These are phyloP conservation scores for Yponomeuta plumbellus DNA, from an alignment of 2,888 invertebrate species.

Conservation along the genomic window DNA sequence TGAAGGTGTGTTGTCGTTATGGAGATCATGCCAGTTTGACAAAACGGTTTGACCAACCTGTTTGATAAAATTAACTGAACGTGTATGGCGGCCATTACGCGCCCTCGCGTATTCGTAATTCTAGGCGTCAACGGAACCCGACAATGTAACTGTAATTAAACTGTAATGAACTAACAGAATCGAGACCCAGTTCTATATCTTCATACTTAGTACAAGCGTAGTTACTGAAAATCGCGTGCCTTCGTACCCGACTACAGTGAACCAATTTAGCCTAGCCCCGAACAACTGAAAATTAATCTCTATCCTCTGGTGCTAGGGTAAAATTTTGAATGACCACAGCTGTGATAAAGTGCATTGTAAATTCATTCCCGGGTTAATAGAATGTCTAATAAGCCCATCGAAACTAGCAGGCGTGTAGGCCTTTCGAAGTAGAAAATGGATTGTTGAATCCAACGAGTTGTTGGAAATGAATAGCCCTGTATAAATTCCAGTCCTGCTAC, in stretches of 20 bases:
- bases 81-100: too few relatives aligned
- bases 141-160: too few relatives aligned
- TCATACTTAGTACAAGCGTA: neutral
- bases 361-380: constrained; percentile 7
- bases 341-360: constrained; percentile 6
- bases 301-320: neutral
- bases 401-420: neutral
- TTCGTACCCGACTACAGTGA: neutral
- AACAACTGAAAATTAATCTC: neutral
- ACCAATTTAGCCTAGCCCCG: neutral
- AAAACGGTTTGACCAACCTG: too few relatives aligned
- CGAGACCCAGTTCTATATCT: neutral
- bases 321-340: neutral
- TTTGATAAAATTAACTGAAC: too few relatives aligned
- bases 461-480: too few relatives aligned
- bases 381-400: constrained; percentile 12
- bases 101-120: too few relatives aligned
- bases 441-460: too few relatives aligned
- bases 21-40: too few relatives aligned
- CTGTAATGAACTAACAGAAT: too few relatives aligned
- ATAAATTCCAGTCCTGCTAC: too few relatives aligned
- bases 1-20: too few relatives aligned
- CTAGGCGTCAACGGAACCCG: too few relatives aligned
- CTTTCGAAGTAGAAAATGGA: neutral
- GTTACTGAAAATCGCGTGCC: neutral